These are phyloP conservation scores for Leucophora obtusa DNA, from an alignment of 2,888 invertebrate genomes.

Conservation along the genomic window DNA sequence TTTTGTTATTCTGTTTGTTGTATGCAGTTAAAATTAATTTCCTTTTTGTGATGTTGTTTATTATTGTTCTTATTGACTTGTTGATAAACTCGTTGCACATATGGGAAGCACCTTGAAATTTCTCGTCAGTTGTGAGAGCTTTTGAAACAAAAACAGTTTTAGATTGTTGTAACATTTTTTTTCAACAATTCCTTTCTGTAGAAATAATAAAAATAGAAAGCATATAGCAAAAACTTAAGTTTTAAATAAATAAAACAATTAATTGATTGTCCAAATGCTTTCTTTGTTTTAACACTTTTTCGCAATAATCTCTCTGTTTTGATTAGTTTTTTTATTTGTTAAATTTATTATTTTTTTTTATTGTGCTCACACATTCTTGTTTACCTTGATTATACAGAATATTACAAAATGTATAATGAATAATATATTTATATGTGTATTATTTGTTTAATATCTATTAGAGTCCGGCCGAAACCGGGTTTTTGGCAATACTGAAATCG, in stretches of 20 bases:
- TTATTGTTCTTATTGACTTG: conserved; percentile 56
- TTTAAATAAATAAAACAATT: background rate
- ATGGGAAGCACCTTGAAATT: conserved; percentile 76
- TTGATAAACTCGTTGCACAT: conserved; percentile 65
- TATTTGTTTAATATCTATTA: conserved; percentile 6
- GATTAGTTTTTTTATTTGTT: background rate
- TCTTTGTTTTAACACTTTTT: conserved; percentile 13
- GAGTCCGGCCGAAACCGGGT: too few species aligned
- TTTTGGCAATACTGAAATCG: too few species aligned
- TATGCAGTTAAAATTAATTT: conserved; percentile 52
- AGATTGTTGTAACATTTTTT: background rate
- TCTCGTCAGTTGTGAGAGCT: conserved; percentile 62
- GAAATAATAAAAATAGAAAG: conserved; percentile 14
- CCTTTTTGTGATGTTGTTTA: conserved; percentile 49
- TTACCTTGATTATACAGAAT: conserved; percentile 58
- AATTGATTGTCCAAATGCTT: background rate
- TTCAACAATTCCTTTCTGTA: conserved; percentile 15
- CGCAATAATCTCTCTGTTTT: background rate
- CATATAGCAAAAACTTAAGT: background rate
- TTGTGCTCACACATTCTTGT: conserved; percentile 38
- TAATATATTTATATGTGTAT: too few species aligned
- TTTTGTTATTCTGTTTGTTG: conserved; percentile 4
- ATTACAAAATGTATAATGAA: conserved; percentile 37
- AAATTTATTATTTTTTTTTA: background rate
- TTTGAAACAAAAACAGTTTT: background rate